Evolutionary conservation across 2,888 invertebrate genomes (phyloP), one percentile per base, ranked within the genome.

Genomic region (Brachypterus glaber): DNA sequence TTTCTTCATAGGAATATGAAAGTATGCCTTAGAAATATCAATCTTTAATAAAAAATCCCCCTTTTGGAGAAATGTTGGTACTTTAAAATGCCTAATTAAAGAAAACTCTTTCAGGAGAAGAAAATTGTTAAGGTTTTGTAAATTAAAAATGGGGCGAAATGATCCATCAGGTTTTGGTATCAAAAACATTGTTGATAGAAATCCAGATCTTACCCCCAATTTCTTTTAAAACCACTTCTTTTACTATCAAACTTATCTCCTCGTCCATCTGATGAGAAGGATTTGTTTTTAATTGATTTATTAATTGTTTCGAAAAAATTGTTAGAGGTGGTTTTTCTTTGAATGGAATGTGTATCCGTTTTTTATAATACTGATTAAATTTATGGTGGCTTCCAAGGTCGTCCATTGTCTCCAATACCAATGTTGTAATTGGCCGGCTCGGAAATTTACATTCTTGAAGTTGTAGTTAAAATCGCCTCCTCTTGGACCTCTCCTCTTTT

Each of bases 11-110:
- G 37, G 27, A 3, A 40, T 26, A 18, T 40, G 37, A 21, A 40
- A 40, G 24, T 40, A 40, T 3, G 40, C 40, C 12, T 33, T 37
- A 7, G 37, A 40, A 4, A 40, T 2, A 5, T 40, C 40, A 7
- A 40, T 3, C n/a, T 40, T 40, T 18, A 31, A 26, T 18, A 40
- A 1, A 13, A 13, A 39, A 17, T 40, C 40, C n/a, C 17, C 14
- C 16, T 4, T 24, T 14, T 39, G 40, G 7, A 40, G 37, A 25
- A 40, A 40, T 11, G 7, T 34, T 7, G 40, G 43, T 2, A 45
- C 40, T 2, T 39, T 27, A 3, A 7, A 25, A 2, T 43, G 41
- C 11, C 26, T 42, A 1, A 25, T 16, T 15, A 42, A 11, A 5
- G 37, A 25, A 27, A 42, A 42, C n/a, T n/a, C 27, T 42, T 42